phyloP scores from a whole-genome alignment of 2,888 invertebrate species.

The Allacma fusca region DNA sequence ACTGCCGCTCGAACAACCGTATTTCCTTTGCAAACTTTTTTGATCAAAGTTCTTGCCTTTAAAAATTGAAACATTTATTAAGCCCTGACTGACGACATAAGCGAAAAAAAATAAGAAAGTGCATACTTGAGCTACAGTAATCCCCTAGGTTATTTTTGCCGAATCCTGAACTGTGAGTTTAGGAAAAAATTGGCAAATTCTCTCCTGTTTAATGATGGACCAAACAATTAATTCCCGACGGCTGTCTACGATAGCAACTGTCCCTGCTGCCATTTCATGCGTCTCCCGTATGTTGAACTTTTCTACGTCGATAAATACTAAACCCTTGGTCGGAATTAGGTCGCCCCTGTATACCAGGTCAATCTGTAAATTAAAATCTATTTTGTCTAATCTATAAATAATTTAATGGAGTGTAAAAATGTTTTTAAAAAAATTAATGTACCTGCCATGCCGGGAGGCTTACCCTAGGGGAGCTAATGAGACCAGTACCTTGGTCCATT shows the following conservation, averaged over 20 bases:
- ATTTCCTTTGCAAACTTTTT: not conserved
- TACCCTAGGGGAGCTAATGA: too few species aligned
- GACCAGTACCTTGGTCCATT: too few species aligned
- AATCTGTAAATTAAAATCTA: not conserved
- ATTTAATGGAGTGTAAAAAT: too few species aligned
- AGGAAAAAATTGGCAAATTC: slow-evolving; percentile 2
- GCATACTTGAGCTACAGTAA: not conserved
- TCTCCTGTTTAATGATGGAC: not conserved
- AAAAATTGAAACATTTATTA: too few species aligned
- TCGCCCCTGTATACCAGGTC: not conserved
- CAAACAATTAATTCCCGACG: not conserved
- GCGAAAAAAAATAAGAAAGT: too few species aligned
- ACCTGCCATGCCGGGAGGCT: too few species aligned
- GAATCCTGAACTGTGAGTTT: not conserved
- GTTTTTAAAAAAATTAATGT: too few species aligned
- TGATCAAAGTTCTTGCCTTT: not conserved
- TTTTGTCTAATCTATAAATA: too few species aligned
- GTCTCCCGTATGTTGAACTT: not conserved
- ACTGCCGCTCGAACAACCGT: not conserved
- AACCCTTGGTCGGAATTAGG: not conserved
- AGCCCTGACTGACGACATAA: too few species aligned
- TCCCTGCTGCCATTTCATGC: not conserved
- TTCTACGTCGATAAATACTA: slow-evolving; percentile 16
- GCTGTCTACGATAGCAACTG: not conserved
- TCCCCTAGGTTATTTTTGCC: not conserved